Conservation (phyloP, 2,797 vertebrate genomes). For the Cheirogaleus major region DNA sequence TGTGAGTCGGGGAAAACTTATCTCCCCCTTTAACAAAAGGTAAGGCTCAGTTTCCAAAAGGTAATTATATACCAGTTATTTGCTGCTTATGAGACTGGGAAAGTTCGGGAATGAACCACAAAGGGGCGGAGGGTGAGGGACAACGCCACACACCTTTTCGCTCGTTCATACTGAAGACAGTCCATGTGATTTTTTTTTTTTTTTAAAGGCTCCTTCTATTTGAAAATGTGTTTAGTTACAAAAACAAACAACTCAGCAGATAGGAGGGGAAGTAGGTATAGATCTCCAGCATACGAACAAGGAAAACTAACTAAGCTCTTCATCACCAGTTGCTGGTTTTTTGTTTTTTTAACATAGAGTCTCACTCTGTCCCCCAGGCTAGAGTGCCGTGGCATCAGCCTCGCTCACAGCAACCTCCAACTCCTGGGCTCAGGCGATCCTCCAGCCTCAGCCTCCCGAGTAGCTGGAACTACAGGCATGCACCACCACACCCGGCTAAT, state of each 20-base stretch:
- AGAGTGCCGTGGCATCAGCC: too few species aligned
- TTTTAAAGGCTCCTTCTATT: conserved; percentile 19
- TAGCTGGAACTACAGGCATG: too few species aligned
- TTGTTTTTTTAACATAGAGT: too few species aligned
- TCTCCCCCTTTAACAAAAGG: conserved; percentile 66
- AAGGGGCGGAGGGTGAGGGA: neutral
- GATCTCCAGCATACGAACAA: neutral
- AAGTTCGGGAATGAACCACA: neutral
- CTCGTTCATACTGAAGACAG: neutral
- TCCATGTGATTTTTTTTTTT: neutral
- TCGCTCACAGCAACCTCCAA: too few species aligned
- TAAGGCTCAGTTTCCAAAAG: conserved; percentile 79
- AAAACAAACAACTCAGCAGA: neutral
- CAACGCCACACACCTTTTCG: neutral
- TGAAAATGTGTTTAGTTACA: conserved; percentile 12
- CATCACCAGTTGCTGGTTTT: neutral
- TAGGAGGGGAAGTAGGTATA: neutral
- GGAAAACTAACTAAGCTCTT: neutral
- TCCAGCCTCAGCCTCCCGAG: too few species aligned
- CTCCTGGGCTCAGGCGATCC: too few species aligned
- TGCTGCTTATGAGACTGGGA: conserved; percentile 26
- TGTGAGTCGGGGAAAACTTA: conserved; percentile 2
- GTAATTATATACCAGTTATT: conserved; percentile 42
- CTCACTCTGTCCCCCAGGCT: too few species aligned
- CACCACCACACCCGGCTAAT: too few species aligned